phyloP scores from a whole-genome alignment of 2,113 vertebrate genomes.

The Corydoras sp. region DNA sequence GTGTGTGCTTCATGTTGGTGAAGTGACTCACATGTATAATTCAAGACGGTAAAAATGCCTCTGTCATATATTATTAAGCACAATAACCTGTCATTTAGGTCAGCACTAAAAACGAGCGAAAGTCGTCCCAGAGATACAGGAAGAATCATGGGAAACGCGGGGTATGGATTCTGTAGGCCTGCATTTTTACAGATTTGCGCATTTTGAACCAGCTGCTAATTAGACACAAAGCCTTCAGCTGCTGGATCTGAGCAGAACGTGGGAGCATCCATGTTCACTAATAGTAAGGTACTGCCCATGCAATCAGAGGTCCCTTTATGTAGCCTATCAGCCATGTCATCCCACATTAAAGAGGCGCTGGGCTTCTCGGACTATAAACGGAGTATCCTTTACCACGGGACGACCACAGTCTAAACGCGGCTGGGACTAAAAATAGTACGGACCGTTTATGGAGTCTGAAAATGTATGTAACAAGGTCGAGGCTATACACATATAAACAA shows the following conservation, averaged over 20 bases:
- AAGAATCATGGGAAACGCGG: not conserved
- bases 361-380: constrained; percentile 49
- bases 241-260: too few relatives aligned
- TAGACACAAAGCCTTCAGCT: too few relatives aligned
- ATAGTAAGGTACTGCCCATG: constrained; percentile 39
- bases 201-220: too few relatives aligned
- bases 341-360: constrained; percentile 54
- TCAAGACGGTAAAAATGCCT: constrained; percentile 46
- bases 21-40: constrained; percentile 58
- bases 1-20: constrained; percentile 43
- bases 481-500: constrained; percentile 30
- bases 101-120: constrained; percentile 14
- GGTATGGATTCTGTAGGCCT: not conserved
- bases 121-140: not conserved
- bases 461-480: constrained; percentile 40
- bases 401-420: constrained; percentile 49
- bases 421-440: constrained; percentile 53
- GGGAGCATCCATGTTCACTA: not conserved
- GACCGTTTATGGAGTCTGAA: constrained; percentile 46
- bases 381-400: constrained; percentile 28
- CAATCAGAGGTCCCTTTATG: constrained; percentile 47
- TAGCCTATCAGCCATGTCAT: constrained; percentile 33
- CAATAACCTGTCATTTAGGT: constrained; percentile 53
- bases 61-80: constrained; percentile 58
- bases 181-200: not conserved